Evolutionary conservation across 2,797 vertebrate genomes (phyloP), one percentile per base, ranked within the genome.

Genomic region (Neosilurus hyrtlii): DNA sequence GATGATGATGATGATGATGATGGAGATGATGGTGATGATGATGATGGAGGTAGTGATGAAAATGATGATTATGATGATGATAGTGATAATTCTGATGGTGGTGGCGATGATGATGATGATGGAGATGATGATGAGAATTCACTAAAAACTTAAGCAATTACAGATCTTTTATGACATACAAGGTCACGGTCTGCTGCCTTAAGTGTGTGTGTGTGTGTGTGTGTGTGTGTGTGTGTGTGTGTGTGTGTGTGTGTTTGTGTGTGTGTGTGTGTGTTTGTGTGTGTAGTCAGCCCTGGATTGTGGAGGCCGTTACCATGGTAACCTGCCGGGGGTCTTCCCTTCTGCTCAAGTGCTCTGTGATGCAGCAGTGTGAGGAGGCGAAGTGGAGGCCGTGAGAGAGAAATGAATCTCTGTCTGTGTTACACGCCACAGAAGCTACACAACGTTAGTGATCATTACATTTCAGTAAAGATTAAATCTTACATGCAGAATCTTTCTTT

Each of bases 221-320:
- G 22, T 49, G 5, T 51, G 9, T 49, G 9, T 70, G 18, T 5
- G 35, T 70, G 18, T n/a, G 30, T 70, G 68, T n/a, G 68, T 51
- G 16, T 67, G 37, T 43, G 18, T 7, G 4, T 18, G 30, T 67
- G 16, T 10, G 15, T 37, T 7, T 67, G 35, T 67, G 35, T 67
- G 66, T 20, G 30, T 35, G 10, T 9, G 65, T 35, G 15, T 63
- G 61, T 63, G 22, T 24, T 9, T 63, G 10, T 63, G 61, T 63
- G 22, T 12, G n/a, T 12, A 16, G 65, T 61, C 56, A 79, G 82
- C 20, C 78, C 84, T 84, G 66, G 57, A 81, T 62, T 66, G 82
- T 82, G 14, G 57, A 80, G 85, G 87, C 82, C 86, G 68, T 90
- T 56, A 4, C 89, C 89, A 91, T 92, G 89, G 88, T 65, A 92